Percentiles rank a stretch among this genome's conserved stretches.
These are phyloP conservation scores for Sebastolobus altivelis DNA, from an alignment of 2,797 vertebrate species.

Conservation along the genomic window DNA sequence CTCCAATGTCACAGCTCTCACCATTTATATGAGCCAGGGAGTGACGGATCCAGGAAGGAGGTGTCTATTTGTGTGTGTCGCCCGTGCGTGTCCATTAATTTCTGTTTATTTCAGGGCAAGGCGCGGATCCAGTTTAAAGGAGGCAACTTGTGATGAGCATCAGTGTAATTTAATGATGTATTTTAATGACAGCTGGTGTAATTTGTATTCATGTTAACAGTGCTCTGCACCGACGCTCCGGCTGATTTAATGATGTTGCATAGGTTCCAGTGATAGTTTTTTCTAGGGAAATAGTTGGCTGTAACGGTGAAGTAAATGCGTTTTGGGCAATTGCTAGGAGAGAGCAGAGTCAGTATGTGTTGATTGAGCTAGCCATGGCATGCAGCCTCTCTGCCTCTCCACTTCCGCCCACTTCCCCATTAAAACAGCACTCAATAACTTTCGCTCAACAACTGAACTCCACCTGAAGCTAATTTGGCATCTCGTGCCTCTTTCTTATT, in stretches of 20 bases:
- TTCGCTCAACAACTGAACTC: slow-evolving; percentile 61
- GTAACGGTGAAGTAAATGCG: slow-evolving; percentile 53
- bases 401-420: slow-evolving; percentile 61
- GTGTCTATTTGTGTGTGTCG: slow-evolving; percentile 1
- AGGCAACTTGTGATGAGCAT: slow-evolving; percentile 48
- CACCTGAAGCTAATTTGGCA: slow-evolving; percentile 60
- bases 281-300: slow-evolving; percentile 29
- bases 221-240: slow-evolving; percentile 30
- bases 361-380: slow-evolving; percentile 59
- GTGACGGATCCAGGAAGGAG: slow-evolving; percentile 32
- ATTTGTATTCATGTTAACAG: slow-evolving; percentile 60
- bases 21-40: slow-evolving; percentile 28
- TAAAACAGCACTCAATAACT: slow-evolving; percentile 68
- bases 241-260: slow-evolving; percentile 66
- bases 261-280: slow-evolving; percentile 44
- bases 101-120: slow-evolving; percentile 32
- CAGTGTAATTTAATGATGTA: slow-evolving; percentile 55
- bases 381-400: slow-evolving; percentile 49
- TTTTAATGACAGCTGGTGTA: slow-evolving; percentile 61
- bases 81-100: slow-evolving; percentile 17
- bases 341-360: slow-evolving; percentile 51
- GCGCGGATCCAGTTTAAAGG: slow-evolving; percentile 26
- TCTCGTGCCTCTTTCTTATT: slow-evolving; percentile 40
- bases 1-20: slow-evolving; percentile 32
- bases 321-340: slow-evolving; percentile 69